These are phyloP conservation scores for Tachystola acroxantha DNA, from an alignment of 2,888 invertebrate genomes.

Conservation along the genomic window DNA sequence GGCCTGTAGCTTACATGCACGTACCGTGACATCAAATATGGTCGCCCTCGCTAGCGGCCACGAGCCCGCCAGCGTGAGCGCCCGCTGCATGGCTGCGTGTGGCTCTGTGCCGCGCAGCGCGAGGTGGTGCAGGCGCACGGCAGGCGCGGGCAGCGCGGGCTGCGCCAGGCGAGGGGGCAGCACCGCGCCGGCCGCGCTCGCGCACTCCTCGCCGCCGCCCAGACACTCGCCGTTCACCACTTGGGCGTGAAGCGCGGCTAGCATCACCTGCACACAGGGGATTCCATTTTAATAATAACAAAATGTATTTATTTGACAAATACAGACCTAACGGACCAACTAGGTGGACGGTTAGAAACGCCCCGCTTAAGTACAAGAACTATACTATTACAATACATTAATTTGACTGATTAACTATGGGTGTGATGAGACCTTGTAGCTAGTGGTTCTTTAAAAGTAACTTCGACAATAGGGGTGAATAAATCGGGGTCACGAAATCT, in stretches of 20 bases:
- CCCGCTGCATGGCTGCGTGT: constrained; percentile 93
- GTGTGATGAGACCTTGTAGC: no score
- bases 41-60: constrained; percentile 96
- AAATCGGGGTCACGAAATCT: no score
- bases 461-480: no score
- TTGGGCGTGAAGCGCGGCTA: constrained; percentile 95
- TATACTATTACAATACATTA: no score
- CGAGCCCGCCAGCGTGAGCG: constrained; percentile 93
- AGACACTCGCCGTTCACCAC: constrained; percentile 92
- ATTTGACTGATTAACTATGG: no score
- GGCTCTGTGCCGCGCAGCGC: constrained; percentile 91
- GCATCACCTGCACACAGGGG: constrained; percentile 83
- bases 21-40: constrained; percentile 83
- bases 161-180: constrained; percentile 90
- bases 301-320: no score
- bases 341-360: background rate
- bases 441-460: no score
- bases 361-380: no score
- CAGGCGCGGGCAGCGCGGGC: constrained; percentile 89
- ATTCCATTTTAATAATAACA: no score
- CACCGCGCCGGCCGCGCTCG: constrained; percentile 86
- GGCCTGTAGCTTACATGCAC: no score
- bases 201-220: constrained; percentile 81
- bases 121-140: constrained; percentile 94
- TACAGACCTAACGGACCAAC: background rate